Evolutionary conservation across 2,797 vertebrate species (phyloP), one percentile per base, ranked within the genome.

Genomic region (Tarsius wallacei): DNA sequence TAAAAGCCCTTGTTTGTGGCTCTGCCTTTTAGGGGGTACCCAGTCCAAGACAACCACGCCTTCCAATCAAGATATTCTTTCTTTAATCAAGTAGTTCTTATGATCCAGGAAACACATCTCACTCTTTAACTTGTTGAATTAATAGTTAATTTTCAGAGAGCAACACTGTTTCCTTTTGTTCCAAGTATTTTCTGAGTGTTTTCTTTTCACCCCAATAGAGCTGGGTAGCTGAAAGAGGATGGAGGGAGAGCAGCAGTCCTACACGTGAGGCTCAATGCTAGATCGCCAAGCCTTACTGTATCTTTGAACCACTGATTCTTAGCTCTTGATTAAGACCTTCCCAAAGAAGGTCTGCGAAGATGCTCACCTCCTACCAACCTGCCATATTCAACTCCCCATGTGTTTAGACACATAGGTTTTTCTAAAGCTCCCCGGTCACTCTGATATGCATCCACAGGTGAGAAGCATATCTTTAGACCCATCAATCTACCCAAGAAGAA

Each of bases 51-150:
- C n/a, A 81, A 59, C 17, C 22, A 36, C 55, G 59, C 17, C 36
- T 85, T 93, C 68, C 51, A 80, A 61, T 68, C 31, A 85, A 96
- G 53, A 66, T 68, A 82, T 24, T 13, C 49, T 47, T 89, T 78
- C 64, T 70, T 73, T 78, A 63, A 24, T 76, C 59, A 70, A 76
- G 55, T 59, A 55, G 33, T 86, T 77, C 36, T 26, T 90, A 26
- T 82, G 28, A 90, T 61, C 11, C 42, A 57, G 14, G 74, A 77
- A 90, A 90, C 22, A 61, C 1, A 2, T 51, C 42, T 68, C 3
- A 57, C 24, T 89, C 59, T 89, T 74, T 81, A 68, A 73, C n/a
- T 47, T 81, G 42, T 59, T 68, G 13, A 78, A 66, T 74, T 85
- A 66, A 74, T 81, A 57, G 13, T 86, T 85, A 71, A 71, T n/a